These are phyloP conservation scores for Ormyrus thymus DNA, from an alignment of 2,888 invertebrate species.

Conservation along the genomic window DNA sequence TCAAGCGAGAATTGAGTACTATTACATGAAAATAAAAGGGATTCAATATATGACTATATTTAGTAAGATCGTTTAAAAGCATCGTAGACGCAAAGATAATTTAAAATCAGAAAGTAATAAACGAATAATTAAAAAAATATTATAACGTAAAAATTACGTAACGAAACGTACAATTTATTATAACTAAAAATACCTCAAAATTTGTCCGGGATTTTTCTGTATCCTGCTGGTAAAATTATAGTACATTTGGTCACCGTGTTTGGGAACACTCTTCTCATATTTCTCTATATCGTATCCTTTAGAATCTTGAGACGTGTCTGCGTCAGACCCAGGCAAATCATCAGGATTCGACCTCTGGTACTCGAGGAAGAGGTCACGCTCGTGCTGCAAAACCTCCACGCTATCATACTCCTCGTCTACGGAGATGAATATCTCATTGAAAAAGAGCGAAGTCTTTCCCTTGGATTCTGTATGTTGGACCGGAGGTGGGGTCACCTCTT, in stretches of 20 bases:
- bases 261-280: slow-evolving; percentile 87
- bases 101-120: too few relatives aligned
- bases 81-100: too few relatives aligned
- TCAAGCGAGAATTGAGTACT: too few relatives aligned
- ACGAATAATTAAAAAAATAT: too few relatives aligned
- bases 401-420: slow-evolving; percentile 78
- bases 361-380: slow-evolving; percentile 79
- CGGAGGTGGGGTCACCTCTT: slow-evolving; percentile 79
- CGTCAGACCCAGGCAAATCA: slow-evolving; percentile 1
- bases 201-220: slow-evolving; percentile 86
- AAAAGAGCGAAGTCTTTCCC: slow-evolving; percentile 72
- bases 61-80: too few relatives aligned
- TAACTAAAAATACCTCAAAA: slow-evolving; percentile 81
- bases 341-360: slow-evolving; percentile 77
- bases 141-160: too few relatives aligned
- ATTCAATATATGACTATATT: too few relatives aligned
- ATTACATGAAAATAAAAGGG: too few relatives aligned
- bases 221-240: slow-evolving; percentile 86
- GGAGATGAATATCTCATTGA: slow-evolving; percentile 78
- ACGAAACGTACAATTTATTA: too few relatives aligned
- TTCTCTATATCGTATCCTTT: slow-evolving; percentile 78
- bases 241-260: slow-evolving; percentile 89
- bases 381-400: slow-evolving; percentile 77
- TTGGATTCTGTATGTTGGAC: slow-evolving; percentile 71
- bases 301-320: slow-evolving; percentile 62